Base-by-base conservation (phyloP, 1,140 invertebrate species). In the Calephelis virginiensis region DNA sequence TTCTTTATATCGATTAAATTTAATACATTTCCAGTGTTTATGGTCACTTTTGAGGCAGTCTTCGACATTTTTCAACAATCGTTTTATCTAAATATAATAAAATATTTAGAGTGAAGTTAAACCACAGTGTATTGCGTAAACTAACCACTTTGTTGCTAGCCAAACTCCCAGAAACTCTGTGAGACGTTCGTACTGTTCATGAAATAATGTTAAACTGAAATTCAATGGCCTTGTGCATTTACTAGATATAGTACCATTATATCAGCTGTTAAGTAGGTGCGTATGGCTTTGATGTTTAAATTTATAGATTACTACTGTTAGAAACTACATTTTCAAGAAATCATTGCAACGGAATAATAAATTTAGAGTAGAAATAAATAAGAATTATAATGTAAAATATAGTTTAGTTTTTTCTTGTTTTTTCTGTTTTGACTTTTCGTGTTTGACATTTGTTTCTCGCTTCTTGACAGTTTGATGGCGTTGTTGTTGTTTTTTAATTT, bases 11-110 rank as follows among this genome's bases (percentile, higher is more conserved):
- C 94, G 81, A 96, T 95, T 67, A 96, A 93, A 74, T 94, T 95
- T 45, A 98, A 92, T 71, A 98, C 96, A 90, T 98, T 98, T 64
- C 97, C 97, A 46, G 96, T 97, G 76, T 96, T 95, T 67, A 97
- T 94, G 70, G 92, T 91, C 71, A 93, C 86, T 78, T 90, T 87
- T 10, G 88, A 88, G n/a, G 83, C 80, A 80, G 75, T 88, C 62
- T 85, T 85, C 67, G 85, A 80, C 89, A 90, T 91, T 78, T 56
- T 56, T 56, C 28, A 38, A 56, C 9, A 10, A 11, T 38, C 10
- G 6, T 56, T 43, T 43, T 43, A 43, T 6, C 40, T 56, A 56
- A 28, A 11, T 37, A 56, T 28, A 37, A 56, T n/a, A 28, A 17
- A 50, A 50, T 9, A 13, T 71, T 43, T 50, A 45, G 12, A 70